Conservation (phyloP, 2,888 invertebrate genomes). For the Chymomyza procnemis region DNA sequence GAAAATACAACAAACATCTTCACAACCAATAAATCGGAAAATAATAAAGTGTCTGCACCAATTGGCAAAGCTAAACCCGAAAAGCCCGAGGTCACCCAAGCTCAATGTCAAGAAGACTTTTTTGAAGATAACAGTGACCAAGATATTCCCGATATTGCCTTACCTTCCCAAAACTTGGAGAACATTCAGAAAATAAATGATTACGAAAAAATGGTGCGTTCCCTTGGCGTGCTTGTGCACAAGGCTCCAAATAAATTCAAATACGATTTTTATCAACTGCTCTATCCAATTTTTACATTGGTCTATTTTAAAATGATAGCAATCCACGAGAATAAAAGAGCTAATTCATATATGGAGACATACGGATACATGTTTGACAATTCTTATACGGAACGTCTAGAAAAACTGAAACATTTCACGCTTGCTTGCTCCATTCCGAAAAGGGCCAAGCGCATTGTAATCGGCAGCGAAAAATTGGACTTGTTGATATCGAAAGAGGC, state of each 20-base stretch:
- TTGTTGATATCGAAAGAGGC: slow-evolving; percentile 24
- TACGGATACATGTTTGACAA: slow-evolving; percentile 26
- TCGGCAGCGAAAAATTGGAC: slow-evolving; percentile 19
- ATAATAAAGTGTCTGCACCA: background rate
- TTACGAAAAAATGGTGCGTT: slow-evolving; percentile 33
- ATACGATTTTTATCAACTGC: slow-evolving; percentile 33
- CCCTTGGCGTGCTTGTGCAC: slow-evolving; percentile 10
- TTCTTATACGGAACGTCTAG: slow-evolving; percentile 30
- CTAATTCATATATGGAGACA: slow-evolving; percentile 21
- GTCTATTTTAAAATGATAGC: slow-evolving; percentile 39
- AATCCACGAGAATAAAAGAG: slow-evolving; percentile 23
- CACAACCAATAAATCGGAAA: background rate
- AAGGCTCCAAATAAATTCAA: slow-evolving; percentile 30
- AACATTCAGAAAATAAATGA: background rate
- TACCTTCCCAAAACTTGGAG: background rate
- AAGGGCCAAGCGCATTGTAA: slow-evolving; percentile 33
- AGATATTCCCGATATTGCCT: background rate
- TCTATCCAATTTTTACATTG: slow-evolving; percentile 43
- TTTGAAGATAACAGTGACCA: background rate
- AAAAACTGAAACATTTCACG: slow-evolving; percentile 33
- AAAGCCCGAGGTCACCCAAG: background rate
- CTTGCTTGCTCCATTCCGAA: slow-evolving; percentile 20
- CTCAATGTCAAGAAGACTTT: background rate
- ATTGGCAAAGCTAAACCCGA: background rate
- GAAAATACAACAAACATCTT: no score